These are phyloP conservation scores for Rissa tridactyla DNA, from an alignment of 2,113 vertebrate genomes.

Conservation along the genomic window DNA sequence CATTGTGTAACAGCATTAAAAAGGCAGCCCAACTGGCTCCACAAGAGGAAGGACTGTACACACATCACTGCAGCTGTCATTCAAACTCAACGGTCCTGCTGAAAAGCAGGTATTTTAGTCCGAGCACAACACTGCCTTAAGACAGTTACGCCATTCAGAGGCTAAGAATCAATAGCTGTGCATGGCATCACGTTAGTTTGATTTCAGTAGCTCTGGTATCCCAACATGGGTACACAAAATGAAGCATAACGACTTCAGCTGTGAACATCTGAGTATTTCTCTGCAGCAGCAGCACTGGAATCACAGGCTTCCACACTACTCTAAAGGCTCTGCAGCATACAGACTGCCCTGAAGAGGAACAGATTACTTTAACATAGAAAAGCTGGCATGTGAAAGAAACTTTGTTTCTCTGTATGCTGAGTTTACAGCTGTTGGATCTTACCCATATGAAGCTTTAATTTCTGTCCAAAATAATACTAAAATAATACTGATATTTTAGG, in stretches of 20 bases:
- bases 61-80: rapidly evolving
- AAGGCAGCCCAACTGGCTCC: background rate
- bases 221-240: background rate
- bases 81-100: background rate
- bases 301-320: background rate
- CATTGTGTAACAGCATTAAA: background rate
- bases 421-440: background rate
- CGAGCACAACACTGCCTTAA: background rate
- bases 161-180: background rate
- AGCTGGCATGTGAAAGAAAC: background rate
- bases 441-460: background rate
- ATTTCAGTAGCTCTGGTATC: background rate
- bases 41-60: background rate
- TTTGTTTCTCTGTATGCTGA: background rate
- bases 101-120: background rate
- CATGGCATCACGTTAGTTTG: background rate
- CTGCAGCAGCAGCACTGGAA: background rate
- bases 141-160: rapidly evolving
- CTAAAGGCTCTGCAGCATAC: background rate
- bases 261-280: background rate
- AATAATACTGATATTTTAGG: background rate
- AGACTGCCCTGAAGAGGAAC: background rate
- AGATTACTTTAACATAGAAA: background rate
- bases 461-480: background rate
- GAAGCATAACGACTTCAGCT: background rate